Evolutionary conservation across 2,113 vertebrate genomes (phyloP), one percentile per base, ranked within the genome.

Genomic region (Phasianus colchicus): DNA sequence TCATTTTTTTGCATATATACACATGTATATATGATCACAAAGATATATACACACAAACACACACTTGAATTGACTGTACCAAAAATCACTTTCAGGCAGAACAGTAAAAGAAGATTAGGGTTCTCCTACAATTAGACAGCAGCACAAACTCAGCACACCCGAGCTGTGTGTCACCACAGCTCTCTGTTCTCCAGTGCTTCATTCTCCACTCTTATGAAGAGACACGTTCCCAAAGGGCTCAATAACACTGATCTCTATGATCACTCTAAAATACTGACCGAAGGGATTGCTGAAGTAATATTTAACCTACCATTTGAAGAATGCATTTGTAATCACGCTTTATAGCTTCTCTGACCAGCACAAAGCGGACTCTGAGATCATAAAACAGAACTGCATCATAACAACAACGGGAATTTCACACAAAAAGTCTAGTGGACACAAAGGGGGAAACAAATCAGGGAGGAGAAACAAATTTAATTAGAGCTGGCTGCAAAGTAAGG

Each of bases 401-500:
- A 2, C 14, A 90, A 90, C 74, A 82, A 27, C 0, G 2, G 24
- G 42, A 22, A 66, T 83, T 60, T 95, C 84, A 81, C 67, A 76
- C 42, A 0, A 43, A 79, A 80, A 9, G 75, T 87, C 84, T 82
- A 69, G 27, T 0, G 1, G n/a, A 57, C 47, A 83, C 16, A 42
- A 79, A 92, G 25, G 32, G 43, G 3, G 47, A 78, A 93, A 86
- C 10, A 81, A 77, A 73, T 70, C 24, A 66, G 87, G 78, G 71
- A 96, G 81, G 69, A 73, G 40, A 82, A 69, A 63, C 38, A 84
- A 67, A 78, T 69, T 75, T 81, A 96, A 93, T 88, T 67, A 91
- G 63, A 95, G 74, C n/a, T 65, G 70, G 92, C 71, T 79, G 82
- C 82, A 72, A 75, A 92, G 43, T 6, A 3, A 81, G 52, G 54